Base-by-base conservation (phyloP, 92 coral and sea anemone genomes). In the Actinostola sp. region DNA sequence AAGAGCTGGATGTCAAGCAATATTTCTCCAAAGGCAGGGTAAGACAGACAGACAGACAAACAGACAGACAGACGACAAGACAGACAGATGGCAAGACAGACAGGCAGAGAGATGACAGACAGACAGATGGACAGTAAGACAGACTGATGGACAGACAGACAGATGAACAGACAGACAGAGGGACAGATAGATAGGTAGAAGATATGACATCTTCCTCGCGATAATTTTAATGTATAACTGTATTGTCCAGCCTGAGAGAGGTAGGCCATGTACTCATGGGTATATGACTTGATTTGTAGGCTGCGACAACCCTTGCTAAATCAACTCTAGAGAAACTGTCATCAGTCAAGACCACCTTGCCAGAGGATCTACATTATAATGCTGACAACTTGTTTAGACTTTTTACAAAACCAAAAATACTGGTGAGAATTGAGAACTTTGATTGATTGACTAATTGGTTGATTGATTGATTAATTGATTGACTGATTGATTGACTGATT, bases 311-410 rank as follows among this genome's bases (percentile, higher is more conserved):
- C 9, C 78, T 94, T 21, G 80, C 98, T 0, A 82, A 92, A 75
- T 33, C 90, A 17, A 91, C 97, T 0, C 64, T 94, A 61, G 89
- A 93, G 35, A 94, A 82, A 51, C 66, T 75, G 45, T 82, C 97
- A 30, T 56, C 74, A 10, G 80, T 33, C 63, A 89, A 83, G 58
- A 94, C 79, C 1, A 85, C 88, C 4, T 71, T 91, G 12, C 95
- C 92, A 0, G 98, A 92, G 27, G 89, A 88, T 46, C 81, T 85
- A n/a, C 95, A 88, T 63, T 91, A 80, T 45, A 79, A 88, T 66
- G 83, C 75, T 21, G 93, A 82, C 27, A 78, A 83, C 48, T 70
- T 91, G 43, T 70, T 82, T 54, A 83, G 97, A 57, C 67, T 91
- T 19, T 83, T 88, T 46, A 60, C 82, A 66, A 94, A 91, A 62